These are phyloP conservation scores for Vicugna pacos DNA, from an alignment of 2,113 vertebrate species.

Conservation along the genomic window DNA sequence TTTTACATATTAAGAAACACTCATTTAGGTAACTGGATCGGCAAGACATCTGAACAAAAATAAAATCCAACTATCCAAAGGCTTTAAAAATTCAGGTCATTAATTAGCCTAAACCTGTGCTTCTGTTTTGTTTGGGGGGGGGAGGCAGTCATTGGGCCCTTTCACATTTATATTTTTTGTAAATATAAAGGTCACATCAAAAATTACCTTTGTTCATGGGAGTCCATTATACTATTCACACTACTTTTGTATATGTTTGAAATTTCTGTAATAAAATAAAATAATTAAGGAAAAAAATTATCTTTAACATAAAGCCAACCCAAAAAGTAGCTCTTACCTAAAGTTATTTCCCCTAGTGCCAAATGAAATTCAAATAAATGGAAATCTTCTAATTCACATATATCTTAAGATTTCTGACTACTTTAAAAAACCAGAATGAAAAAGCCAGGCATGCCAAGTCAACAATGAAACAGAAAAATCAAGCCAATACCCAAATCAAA, in stretches of 20 bases:
- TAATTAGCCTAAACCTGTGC: neutral
- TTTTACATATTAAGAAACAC: neutral
- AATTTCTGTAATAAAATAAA: constrained; percentile 13
- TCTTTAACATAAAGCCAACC: constrained; percentile 4
- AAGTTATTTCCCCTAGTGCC: neutral
- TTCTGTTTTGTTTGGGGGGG: neutral
- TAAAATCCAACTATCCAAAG: neutral
- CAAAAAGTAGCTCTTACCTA: neutral
- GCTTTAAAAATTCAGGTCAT: neutral
- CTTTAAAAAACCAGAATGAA: constrained; percentile 29
- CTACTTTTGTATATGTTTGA: neutral
- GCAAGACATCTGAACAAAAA: neutral
- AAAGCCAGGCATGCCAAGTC: neutral
- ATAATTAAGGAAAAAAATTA: constrained; percentile 18
- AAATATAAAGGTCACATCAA: neutral
- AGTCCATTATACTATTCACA: neutral
- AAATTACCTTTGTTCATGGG: neutral
- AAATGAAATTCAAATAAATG: constrained; percentile 48
- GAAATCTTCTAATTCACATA: constrained; percentile 51
- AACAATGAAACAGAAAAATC: constrained; percentile 36
- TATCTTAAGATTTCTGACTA: constrained; percentile 41
- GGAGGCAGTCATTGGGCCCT: neutral
- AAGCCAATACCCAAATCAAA: neutral
- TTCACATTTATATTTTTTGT: neutral
- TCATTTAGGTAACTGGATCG: neutral